Percentiles rank a stretch among this genome's conserved stretches.
Conservation (phyloP, 1,140 invertebrate genomes). For the Bombyx mandarina region DNA sequence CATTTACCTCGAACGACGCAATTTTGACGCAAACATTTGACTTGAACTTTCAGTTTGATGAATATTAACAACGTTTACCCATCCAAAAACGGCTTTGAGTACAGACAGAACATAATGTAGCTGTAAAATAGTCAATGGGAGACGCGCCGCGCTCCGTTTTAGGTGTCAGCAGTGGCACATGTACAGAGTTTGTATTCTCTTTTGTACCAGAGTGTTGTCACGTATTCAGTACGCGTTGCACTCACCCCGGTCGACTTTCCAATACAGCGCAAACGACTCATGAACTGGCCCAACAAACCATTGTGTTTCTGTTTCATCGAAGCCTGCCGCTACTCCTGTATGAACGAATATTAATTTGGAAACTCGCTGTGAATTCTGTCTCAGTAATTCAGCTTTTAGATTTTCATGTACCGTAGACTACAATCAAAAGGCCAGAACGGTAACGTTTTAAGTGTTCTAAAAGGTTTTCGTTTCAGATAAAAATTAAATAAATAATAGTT, state of each 20-base stretch:
- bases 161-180: conserved; percentile 32
- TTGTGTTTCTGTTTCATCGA: background rate
- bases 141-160: background rate
- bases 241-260: conserved; percentile 33
- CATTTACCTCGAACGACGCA: too few relatives aligned
- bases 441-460: too few relatives aligned
- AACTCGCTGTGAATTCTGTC: too few relatives aligned
- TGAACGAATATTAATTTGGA: too few relatives aligned
- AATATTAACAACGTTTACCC: conserved; percentile 51
- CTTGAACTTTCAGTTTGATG: conserved; percentile 14
- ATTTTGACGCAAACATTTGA: too few relatives aligned
- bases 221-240: conserved; percentile 41
- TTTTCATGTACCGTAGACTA: too few relatives aligned
- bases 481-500: too few relatives aligned
- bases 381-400: too few relatives aligned
- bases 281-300: background rate
- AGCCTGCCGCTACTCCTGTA: too few relatives aligned
- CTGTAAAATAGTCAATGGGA: conserved; percentile 57
- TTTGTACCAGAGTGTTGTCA: conserved; percentile 37
- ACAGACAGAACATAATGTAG: conserved; percentile 39
- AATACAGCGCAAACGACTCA: conserved; percentile 18
- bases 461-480: too few relatives aligned
- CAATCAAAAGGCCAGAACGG: too few relatives aligned
- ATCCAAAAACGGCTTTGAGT: conserved; percentile 35
- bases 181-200: conserved; percentile 48